Evolutionary conservation across 1,140 invertebrate species (phyloP).

Genomic region (Acyrthosiphon pisum): DNA sequence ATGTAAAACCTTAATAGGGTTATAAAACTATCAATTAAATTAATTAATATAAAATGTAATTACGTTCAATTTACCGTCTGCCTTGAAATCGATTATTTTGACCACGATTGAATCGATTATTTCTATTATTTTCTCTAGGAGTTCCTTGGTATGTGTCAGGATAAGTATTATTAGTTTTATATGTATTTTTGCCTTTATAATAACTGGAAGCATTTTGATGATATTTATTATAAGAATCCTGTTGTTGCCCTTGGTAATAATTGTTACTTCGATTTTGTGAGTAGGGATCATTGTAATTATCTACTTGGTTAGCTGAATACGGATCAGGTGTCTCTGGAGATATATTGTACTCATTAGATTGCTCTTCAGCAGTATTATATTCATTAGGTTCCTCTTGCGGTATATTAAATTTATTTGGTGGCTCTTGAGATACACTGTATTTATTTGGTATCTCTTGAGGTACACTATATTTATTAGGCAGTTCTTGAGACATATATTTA

Average conservation of each 20-base stretch:
- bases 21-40: neutral
- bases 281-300: constrained; percentile 45
- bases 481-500: neutral
- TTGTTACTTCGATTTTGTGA: constrained; percentile 20
- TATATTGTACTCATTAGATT: neutral
- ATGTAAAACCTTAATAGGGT: neutral
- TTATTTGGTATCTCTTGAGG: no score
- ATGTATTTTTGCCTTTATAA: constrained; percentile 29
- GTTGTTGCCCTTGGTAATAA: constrained; percentile 34
- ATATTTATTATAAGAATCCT: constrained; percentile 35
- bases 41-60: neutral
- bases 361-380: neutral
- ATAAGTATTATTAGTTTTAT: constrained; percentile 46
- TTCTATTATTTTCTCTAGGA: constrained; percentile 32
- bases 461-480: neutral
- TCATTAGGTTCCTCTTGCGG: neutral
- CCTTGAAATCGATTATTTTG: constrained; percentile 45
- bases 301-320: constrained; percentile 26
- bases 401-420: neutral
- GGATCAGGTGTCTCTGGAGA: constrained; percentile 29
- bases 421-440: neutral
- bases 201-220: constrained; percentile 19
- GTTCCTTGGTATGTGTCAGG: constrained; percentile 31
- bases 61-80: constrained; percentile 24
- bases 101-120: neutral